Evolutionary conservation across 2,797 vertebrate genomes (phyloP).

Genomic region (Chelonia mydas): DNA sequence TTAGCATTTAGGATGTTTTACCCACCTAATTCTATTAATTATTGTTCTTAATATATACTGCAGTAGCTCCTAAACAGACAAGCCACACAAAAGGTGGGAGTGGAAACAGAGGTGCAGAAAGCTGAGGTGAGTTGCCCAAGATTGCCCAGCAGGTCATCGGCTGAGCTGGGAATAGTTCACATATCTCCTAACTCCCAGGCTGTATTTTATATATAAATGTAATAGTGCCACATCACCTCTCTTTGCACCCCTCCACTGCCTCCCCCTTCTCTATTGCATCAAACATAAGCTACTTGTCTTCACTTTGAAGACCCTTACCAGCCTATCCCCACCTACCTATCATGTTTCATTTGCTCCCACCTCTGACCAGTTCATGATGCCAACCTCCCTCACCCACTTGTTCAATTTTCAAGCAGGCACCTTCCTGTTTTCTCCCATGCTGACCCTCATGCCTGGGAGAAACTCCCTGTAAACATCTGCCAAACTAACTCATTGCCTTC

Average conservation of each 20-base stretch:
- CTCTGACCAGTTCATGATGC: background rate
- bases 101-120: conserved; percentile 42
- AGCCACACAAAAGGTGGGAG: conserved; percentile 14
- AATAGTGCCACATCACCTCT: background rate
- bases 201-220: conserved; percentile 27
- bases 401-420: background rate
- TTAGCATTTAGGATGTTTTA: conserved; percentile 25
- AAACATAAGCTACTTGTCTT: background rate
- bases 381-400: background rate
- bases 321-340: background rate
- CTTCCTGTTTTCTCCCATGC: background rate
- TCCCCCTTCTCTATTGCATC: too few relatives aligned
- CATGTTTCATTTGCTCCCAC: background rate
- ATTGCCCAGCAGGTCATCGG: background rate
- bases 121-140: conserved; percentile 14
- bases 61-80: conserved; percentile 39
- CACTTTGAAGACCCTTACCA: background rate
- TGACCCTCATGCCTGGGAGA: background rate
- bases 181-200: conserved; percentile 19
- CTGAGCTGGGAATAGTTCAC: conserved; percentile 9
- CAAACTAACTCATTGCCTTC: background rate
- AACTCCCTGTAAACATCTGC: background rate
- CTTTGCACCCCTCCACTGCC: background rate
- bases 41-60: conserved; percentile 59
- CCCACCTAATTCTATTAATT: conserved; percentile 21